Evolutionary conservation across 2,113 vertebrate species (phyloP).

Genomic region (Pangasianodon hypophthalmus): DNA sequence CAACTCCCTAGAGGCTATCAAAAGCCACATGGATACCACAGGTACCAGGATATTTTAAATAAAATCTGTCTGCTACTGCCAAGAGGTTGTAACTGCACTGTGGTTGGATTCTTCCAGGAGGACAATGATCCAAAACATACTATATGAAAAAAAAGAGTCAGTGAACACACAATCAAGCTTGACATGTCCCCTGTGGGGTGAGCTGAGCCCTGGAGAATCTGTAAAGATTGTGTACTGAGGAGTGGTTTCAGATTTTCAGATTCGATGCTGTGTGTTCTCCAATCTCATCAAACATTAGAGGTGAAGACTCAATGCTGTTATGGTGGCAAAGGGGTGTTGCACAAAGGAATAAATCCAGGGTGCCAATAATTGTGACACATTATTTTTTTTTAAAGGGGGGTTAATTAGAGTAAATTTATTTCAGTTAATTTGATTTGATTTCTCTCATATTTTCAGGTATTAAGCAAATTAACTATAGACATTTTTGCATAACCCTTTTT

Average conservation of each 20-base stretch:
- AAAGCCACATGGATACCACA: not conserved
- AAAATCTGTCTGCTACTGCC: not conserved
- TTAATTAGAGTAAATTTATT: not conserved
- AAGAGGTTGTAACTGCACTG: not conserved
- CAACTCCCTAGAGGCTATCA: not conserved
- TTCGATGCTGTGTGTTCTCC: not conserved
- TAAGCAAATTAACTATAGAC: not conserved
- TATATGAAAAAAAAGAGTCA: not conserved
- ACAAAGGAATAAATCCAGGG: not conserved
- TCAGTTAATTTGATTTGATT: not conserved
- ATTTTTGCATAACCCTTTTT: not conserved
- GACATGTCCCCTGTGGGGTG: not conserved
- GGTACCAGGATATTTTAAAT: not conserved
- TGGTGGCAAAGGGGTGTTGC: not conserved
- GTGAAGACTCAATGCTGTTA: not conserved
- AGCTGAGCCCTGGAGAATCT: not conserved
- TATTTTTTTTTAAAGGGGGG: no score
- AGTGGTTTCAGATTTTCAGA: not conserved
- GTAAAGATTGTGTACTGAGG: not conserved
- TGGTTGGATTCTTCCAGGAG: not conserved
- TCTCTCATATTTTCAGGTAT: not conserved
- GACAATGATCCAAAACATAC: not conserved
- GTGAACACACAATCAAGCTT: not conserved
- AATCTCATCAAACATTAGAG: not conserved
- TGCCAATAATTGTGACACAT: not conserved